Conservation (phyloP, 2,888 invertebrate species). For the Heliconius sara region DNA sequence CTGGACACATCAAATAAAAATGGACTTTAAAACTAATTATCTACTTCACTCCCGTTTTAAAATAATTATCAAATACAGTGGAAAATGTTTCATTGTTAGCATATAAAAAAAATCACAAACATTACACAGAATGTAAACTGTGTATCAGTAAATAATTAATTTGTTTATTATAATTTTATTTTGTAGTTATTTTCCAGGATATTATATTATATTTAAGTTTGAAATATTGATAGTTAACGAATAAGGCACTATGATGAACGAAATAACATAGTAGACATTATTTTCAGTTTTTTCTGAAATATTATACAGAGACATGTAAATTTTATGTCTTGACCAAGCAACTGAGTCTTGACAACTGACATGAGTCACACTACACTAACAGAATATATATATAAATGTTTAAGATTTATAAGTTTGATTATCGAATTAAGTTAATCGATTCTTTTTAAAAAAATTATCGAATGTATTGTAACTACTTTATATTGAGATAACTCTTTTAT, state of each 20-base stretch:
- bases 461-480: too few relatives aligned
- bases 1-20: constrained; percentile 5
- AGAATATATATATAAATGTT: too few relatives aligned
- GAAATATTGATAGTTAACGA: background rate
- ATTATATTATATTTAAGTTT: background rate
- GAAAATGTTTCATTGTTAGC: background rate
- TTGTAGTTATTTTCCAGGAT: background rate
- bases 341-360: too few relatives aligned
- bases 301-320: too few relatives aligned
- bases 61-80: background rate
- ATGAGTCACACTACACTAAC: too few relatives aligned
- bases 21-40: background rate
- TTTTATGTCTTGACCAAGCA: too few relatives aligned
- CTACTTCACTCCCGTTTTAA: background rate
- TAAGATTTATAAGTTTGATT: too few relatives aligned
- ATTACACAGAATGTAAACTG: background rate
- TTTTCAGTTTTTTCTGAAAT: background rate
- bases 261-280: background rate
- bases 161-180: background rate
- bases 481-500: too few relatives aligned
- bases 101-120: constrained; percentile 8
- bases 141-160: background rate
- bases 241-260: background rate
- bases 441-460: too few relatives aligned
- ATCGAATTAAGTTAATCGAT: too few relatives aligned